phyloP scores from a whole-genome alignment of 2,888 invertebrate genomes.

The Fragum whitleyi region DNA sequence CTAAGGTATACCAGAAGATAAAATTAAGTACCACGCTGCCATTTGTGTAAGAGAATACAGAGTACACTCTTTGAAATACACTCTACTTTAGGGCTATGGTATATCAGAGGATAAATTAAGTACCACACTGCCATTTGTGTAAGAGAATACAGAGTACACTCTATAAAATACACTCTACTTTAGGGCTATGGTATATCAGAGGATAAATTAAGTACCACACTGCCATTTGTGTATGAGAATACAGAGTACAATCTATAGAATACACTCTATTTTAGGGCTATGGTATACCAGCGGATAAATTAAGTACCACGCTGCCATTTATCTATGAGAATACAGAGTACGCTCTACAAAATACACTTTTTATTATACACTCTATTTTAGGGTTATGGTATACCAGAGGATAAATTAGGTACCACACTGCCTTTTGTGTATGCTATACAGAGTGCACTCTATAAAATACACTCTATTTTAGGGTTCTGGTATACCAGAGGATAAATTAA shows the following conservation, averaged over 20 bases:
- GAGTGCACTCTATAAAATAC: conserved; percentile 86
- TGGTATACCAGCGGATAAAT: conserved; percentile 90
- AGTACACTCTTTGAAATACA: no score
- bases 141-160: no score
- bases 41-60: no score
- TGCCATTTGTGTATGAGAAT: no score
- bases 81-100: conserved; percentile 93
- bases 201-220: no score
- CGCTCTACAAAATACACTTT: no score
- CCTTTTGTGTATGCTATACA: conserved; percentile 89
- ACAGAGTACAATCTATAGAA: no score
- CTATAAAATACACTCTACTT: conserved; percentile 91
- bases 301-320: conserved; percentile 89
- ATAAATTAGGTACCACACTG: conserved; percentile 88
- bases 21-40: no score
- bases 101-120: conserved; percentile 89
- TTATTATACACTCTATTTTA: conserved; percentile 86
- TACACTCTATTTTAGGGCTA: conserved; percentile 90
- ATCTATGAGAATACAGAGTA: conserved; percentile 93
- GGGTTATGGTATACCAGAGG: conserved; percentile 92
- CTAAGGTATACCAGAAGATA: conserved; percentile 89
- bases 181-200: conserved; percentile 98
- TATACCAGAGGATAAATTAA: no score
- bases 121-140: conserved; percentile 90
- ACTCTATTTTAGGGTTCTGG: conserved; percentile 94